Evolutionary conservation across 2,113 vertebrate species (phyloP).

Genomic region (Podarcis muralis): DNA sequence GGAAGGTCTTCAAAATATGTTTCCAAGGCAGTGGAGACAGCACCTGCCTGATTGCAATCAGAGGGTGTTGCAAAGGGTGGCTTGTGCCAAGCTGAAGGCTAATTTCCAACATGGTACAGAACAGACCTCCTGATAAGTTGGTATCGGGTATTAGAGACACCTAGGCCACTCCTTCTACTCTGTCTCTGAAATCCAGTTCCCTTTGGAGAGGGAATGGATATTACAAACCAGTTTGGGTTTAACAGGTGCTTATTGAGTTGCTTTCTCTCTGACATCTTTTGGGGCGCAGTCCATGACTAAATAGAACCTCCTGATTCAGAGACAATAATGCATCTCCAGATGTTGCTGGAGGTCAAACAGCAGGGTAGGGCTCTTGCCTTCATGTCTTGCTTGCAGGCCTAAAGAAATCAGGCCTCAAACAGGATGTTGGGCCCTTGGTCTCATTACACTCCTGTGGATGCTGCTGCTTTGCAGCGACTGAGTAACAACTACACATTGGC

Average conservation of each 20-base stretch:
- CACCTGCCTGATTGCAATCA: no score
- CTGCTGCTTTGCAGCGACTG: neutral
- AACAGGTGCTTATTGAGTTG: neutral
- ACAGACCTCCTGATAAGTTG: no score
- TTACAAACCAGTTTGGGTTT: neutral
- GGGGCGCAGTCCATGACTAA: neutral
- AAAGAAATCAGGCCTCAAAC: neutral
- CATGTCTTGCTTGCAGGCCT: neutral
- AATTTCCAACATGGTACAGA: no score
- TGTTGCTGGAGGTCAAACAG: neutral
- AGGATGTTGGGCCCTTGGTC: neutral
- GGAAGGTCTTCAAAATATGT: no score
- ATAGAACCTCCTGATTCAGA: neutral
- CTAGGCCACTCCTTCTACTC: neutral
- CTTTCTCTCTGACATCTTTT: neutral
- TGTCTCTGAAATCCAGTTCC: neutral
- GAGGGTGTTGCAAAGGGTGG: no score
- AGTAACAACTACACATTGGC: accelerated
- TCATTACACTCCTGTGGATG: neutral
- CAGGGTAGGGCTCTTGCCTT: neutral
- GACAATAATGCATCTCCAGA: neutral
- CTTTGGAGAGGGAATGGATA: neutral
- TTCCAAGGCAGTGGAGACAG: no score
- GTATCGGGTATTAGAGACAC: no score
- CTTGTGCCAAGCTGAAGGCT: no score